Evolutionary conservation across 2,113 vertebrate genomes (phyloP).

Genomic region (Pardalotus punctatus): DNA sequence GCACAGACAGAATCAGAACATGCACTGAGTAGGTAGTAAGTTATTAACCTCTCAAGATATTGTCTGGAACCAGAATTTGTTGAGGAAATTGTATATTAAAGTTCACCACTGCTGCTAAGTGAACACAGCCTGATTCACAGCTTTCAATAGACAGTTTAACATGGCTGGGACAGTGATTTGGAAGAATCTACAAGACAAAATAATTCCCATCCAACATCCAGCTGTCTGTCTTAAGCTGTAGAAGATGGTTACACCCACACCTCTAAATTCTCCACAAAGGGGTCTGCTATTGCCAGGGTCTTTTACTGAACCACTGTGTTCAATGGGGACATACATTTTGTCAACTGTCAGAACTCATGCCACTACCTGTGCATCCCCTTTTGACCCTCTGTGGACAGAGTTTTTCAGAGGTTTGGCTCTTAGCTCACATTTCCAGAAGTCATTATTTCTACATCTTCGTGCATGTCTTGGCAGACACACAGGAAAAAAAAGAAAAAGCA

Average conservation of each 20-base stretch:
- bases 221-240: not conserved
- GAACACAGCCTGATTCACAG: not conserved
- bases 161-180: not conserved
- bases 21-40: not conserved
- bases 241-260: not conserved
- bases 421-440: not conserved
- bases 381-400: not conserved
- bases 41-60: slow-evolving; percentile 9
- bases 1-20: not conserved
- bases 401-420: not conserved
- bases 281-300: not conserved
- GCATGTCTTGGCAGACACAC: not conserved
- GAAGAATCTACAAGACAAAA: not conserved
- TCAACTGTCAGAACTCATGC: not conserved
- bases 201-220: not conserved
- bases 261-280: not conserved
- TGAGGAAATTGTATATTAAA: not conserved
- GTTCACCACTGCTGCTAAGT: not conserved
- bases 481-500: not conserved
- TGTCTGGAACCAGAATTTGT: not conserved
- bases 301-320: not conserved
- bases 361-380: not conserved
- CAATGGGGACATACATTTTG: not conserved
- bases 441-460: not conserved
- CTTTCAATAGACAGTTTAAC: not conserved